phyloP scores from a whole-genome alignment of 2,797 vertebrate genomes.

The Oreochromis mossambicus region DNA sequence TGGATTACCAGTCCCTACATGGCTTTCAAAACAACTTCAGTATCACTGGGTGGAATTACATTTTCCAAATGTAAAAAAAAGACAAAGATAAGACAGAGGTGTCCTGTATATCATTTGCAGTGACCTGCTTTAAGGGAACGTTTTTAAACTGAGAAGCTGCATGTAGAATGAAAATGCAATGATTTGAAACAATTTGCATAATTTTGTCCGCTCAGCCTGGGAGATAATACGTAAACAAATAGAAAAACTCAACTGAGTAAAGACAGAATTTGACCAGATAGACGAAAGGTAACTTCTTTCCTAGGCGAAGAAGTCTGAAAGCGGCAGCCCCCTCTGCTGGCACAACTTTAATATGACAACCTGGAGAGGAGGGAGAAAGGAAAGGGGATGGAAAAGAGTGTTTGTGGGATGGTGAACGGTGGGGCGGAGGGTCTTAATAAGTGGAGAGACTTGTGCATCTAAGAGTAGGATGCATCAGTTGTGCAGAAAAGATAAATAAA shows the following conservation, averaged over 20 bases:
- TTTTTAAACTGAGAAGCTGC: not conserved
- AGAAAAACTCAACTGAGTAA: not conserved
- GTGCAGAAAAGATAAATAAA: not conserved
- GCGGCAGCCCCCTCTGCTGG: slow-evolving; percentile 58
- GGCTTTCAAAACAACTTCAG: slow-evolving; percentile 17
- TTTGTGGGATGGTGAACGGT: not conserved
- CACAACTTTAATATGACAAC: not conserved
- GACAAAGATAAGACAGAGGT: slow-evolving; percentile 5
- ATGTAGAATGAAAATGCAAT: not conserved
- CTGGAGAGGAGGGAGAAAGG: not conserved
- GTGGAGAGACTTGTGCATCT: not conserved
- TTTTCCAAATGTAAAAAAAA: slow-evolving; percentile 16
- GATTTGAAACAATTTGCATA: not conserved
- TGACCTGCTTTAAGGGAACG: slow-evolving; percentile 8
- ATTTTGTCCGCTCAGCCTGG: not conserved
- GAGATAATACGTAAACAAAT: slow-evolving; percentile 29
- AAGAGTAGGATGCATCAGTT: not conserved
- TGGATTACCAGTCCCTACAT: slow-evolving; percentile 4
- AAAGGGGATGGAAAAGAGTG: not conserved
- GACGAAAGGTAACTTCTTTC: not conserved
- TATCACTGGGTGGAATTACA: not conserved
- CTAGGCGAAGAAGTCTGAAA: not conserved
- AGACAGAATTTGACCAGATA: not conserved
- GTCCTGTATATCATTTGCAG: slow-evolving; percentile 4
- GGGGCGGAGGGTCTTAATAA: not conserved